Conservation (phyloP, 2,113 vertebrate genomes). For the Platycercus adscitus region DNA sequence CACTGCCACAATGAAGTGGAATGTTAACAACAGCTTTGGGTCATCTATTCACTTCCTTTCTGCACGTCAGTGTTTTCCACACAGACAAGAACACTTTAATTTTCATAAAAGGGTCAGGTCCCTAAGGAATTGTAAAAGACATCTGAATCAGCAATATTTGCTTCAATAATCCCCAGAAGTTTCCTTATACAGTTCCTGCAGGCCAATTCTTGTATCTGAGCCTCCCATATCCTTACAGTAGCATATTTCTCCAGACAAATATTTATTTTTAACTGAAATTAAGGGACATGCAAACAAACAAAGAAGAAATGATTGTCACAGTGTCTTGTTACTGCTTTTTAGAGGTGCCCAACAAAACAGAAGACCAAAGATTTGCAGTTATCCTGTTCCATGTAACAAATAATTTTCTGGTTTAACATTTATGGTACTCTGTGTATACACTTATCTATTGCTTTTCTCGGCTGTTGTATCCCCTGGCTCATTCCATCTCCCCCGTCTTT, state of each 20-base stretch:
- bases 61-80: not conserved
- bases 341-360: not conserved
- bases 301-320: not conserved
- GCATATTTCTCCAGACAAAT: not conserved
- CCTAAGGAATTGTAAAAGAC: not conserved
- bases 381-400: not conserved
- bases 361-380: not conserved
- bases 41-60: not conserved
- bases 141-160: slow-evolving; percentile 3
- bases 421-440: not conserved
- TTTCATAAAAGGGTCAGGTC: slow-evolving; percentile 18
- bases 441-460: not conserved
- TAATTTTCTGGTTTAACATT: not conserved
- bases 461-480: not conserved
- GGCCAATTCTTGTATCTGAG: not conserved
- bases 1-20: not conserved
- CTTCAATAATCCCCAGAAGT: not conserved
- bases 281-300: not conserved
- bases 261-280: not conserved
- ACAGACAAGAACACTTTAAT: not conserved
- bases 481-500: not conserved
- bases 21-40: not conserved
- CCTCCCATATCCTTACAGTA: not conserved
- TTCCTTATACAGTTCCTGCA: not conserved
- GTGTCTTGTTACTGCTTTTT: not conserved